phyloP scores from a whole-genome alignment of 2,113 vertebrate genomes.

The Xiphorhynchus elegans region DNA sequence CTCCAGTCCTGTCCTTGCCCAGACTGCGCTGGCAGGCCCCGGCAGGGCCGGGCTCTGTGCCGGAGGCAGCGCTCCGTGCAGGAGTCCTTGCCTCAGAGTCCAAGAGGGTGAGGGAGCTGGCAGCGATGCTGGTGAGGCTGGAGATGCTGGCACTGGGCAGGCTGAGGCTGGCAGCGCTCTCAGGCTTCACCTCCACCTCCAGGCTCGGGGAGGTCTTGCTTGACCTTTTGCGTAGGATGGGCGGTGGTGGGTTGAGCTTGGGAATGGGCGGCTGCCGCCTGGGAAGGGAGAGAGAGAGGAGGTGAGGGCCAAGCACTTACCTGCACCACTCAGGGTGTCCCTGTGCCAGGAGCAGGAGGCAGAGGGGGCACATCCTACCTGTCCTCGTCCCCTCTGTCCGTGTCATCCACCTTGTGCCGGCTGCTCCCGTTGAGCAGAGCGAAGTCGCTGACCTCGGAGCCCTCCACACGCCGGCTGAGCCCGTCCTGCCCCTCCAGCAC shows the following conservation, averaged over 20 bases:
- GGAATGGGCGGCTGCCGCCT: conserved; percentile 79
- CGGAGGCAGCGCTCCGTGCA: conserved; percentile 59
- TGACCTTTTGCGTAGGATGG: conserved; percentile 78
- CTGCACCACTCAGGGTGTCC: not conserved
- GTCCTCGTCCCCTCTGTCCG: conserved; percentile 69
- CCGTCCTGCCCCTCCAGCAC: conserved; percentile 43
- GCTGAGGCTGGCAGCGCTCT: not conserved
- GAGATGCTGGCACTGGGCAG: conserved; percentile 64
- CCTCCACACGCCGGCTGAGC: conserved; percentile 62
- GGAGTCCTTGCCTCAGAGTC: conserved; percentile 76
- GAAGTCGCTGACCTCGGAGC: conserved; percentile 30
- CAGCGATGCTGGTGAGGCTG: conserved; percentile 75
- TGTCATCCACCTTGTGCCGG: not conserved
- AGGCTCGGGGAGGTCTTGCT: conserved; percentile 79
- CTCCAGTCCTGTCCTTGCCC: conserved; percentile 71
- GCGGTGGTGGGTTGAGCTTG: conserved; percentile 81
- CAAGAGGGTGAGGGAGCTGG: conserved; percentile 71
- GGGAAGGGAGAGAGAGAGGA: not conserved
- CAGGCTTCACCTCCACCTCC: conserved; percentile 42
- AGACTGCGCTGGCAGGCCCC: conserved; percentile 55
- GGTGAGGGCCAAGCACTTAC: not conserved
- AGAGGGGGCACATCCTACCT: conserved; percentile 70
- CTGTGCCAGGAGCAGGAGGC: fast-evolving
- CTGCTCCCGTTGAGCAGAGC: conserved; percentile 1
- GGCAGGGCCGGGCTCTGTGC: conserved; percentile 71